Conservation (phyloP, 1,140 invertebrate genomes). For the Oreohelix idahoensis region DNA sequence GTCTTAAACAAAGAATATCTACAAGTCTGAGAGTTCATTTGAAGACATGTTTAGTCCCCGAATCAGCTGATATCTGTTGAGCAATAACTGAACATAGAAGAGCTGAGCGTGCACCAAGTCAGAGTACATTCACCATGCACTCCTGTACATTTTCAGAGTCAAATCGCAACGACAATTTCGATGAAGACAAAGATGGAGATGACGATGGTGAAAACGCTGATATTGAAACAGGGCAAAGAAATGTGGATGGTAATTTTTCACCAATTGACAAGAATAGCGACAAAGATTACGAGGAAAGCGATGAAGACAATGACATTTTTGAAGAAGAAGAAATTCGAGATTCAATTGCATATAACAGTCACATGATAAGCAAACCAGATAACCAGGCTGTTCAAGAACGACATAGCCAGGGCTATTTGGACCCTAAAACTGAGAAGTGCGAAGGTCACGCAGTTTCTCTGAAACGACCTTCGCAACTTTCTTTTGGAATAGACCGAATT, state of each 20-base stretch:
- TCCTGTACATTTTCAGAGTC: background rate
- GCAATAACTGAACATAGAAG: too few species aligned
- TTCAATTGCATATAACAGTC: background rate
- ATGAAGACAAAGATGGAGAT: background rate
- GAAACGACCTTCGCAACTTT: background rate
- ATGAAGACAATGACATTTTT: background rate
- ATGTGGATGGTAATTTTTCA: background rate
- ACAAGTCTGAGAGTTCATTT: too few species aligned
- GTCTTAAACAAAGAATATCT: too few species aligned
- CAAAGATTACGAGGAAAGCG: background rate
- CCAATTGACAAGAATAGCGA: background rate
- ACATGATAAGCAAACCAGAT: background rate
- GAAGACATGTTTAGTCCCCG: too few species aligned
- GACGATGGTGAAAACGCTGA: background rate
- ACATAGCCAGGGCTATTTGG: background rate
- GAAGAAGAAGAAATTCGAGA: background rate
- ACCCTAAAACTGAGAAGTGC: background rate
- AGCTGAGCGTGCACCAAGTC: too few species aligned
- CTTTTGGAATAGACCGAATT: slow-evolving; percentile 6
- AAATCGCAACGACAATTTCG: background rate
- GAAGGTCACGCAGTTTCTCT: background rate
- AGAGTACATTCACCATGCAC: background rate
- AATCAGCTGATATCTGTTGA: too few species aligned
- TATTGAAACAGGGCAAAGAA: background rate
- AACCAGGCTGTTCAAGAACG: background rate